phyloP scores from a whole-genome alignment of 2,113 vertebrate species.

The Lasiurus cinereus region DNA sequence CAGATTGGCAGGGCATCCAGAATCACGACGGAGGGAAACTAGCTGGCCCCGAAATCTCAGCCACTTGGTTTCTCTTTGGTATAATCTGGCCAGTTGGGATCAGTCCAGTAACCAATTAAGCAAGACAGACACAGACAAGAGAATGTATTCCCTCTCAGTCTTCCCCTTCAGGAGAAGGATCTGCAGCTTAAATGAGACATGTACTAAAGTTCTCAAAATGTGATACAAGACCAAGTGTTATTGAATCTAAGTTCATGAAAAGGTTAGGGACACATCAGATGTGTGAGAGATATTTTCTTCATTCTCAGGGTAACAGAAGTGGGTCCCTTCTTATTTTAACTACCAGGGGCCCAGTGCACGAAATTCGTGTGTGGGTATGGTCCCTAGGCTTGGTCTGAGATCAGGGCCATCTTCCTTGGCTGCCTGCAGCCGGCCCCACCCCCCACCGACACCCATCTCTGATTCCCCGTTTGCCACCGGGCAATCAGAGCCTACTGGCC shows the following conservation, averaged over 20 bases:
- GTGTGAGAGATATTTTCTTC: background rate
- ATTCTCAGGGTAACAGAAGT: background rate
- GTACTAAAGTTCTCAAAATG: background rate
- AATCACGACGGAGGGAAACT: background rate
- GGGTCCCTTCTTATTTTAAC: background rate
- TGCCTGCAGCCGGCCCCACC: no score
- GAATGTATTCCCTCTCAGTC: slow-evolving; percentile 1
- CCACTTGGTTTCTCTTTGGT: background rate
- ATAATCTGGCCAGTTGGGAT: slow-evolving; percentile 19
- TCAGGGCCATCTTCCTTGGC: no score
- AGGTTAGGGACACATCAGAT: background rate
- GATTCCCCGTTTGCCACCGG: no score
- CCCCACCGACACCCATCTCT: no score
- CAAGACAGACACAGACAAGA: slow-evolving; percentile 26
- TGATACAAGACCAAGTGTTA: background rate
- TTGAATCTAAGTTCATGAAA: background rate
- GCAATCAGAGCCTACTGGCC: no score
- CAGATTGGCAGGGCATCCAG: background rate
- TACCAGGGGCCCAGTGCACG: background rate
- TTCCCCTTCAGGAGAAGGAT: slow-evolving; percentile 31
- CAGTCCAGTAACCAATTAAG: slow-evolving; percentile 39
- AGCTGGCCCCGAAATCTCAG: background rate
- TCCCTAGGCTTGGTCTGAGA: no score
- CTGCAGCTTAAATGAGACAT: background rate
- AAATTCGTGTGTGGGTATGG: no score